A percentile compares a stretch with the other conserved stretches of the same genome.
phyloP scores from a whole-genome alignment of 2,888 invertebrate species.

The Lathronympha strigana region DNA sequence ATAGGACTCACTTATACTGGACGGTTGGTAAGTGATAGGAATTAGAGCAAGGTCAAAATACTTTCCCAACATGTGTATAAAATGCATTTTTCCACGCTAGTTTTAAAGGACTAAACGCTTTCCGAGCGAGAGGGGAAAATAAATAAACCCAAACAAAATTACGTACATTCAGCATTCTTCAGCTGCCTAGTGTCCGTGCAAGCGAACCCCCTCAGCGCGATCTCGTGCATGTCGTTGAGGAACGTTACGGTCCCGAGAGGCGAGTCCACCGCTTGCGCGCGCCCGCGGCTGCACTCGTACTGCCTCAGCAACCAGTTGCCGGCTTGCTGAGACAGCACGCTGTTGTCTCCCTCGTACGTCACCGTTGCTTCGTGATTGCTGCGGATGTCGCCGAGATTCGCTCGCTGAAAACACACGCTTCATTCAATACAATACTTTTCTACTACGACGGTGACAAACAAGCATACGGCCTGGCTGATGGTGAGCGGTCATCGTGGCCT shows the following conservation, averaged over 20 bases:
- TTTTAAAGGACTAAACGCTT: too few species aligned
- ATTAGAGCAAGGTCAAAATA: too few species aligned
- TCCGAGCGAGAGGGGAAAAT: too few species aligned
- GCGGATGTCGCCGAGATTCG: conserved; percentile 92
- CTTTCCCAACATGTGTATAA: too few species aligned
- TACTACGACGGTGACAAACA: too few species aligned
- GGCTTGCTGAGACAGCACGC: conserved; percentile 94
- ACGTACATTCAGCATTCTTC: conserved; percentile 68
- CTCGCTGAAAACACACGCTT: conserved; percentile 76
- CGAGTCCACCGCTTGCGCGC: conserved; percentile 78
- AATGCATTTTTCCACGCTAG: too few species aligned
- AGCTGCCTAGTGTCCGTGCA: conserved; percentile 58
- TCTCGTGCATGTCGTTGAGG: conserved; percentile 67
- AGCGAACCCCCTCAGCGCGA: conserved; percentile 53
- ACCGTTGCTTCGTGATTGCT: conserved; percentile 95
- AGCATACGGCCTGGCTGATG: too few species aligned
- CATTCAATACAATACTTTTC: too few species aligned
- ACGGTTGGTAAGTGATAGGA: too few species aligned
- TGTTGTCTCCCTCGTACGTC: conserved; percentile 98
- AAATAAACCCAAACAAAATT: not conserved
- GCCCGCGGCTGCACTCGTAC: conserved; percentile 75
- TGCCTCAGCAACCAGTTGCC: conserved; percentile 93
- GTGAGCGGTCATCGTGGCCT: too few species aligned
- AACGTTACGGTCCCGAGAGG: conserved; percentile 90
- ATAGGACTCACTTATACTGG: too few species aligned